phyloP scores from a whole-genome alignment of 37 sponge, comb jelly and placozoan species.

The Mnemiopsis leidyi region DNA sequence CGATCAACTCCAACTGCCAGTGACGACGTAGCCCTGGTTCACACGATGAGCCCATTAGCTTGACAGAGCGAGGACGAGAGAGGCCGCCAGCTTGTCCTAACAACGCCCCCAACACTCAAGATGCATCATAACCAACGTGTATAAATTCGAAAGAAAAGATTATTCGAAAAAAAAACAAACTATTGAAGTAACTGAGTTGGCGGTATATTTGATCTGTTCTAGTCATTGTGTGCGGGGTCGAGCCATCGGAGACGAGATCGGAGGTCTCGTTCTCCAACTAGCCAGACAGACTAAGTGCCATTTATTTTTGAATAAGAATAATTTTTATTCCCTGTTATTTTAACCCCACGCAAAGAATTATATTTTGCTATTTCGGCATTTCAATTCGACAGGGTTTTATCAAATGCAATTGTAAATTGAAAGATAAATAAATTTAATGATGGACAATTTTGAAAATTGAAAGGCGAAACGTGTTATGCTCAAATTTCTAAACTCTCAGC shows the following conservation, averaged over 20 bases:
- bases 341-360: not conserved
- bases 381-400: not conserved
- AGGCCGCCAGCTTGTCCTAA: not conserved
- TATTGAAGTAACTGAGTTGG: not conserved
- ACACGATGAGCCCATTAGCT: not conserved
- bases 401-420: not conserved
- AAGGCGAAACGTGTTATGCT: too few relatives aligned
- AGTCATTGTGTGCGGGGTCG: not conserved
- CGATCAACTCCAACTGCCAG: constrained; percentile 44
- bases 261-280: not conserved
- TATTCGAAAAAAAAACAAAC: not conserved
- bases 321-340: not conserved
- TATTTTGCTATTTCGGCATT: not conserved
- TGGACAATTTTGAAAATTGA: not conserved
- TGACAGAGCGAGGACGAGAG: not conserved
- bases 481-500: not conserved
- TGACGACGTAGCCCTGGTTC: not conserved
- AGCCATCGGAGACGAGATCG: not conserved
- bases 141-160: not conserved
- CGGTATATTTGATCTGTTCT: not conserved
- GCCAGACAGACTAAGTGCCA: not conserved
- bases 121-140: not conserved
- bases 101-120: not conserved
- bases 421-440: not conserved
- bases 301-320: not conserved